Evolutionary conservation across 2,888 invertebrate species (phyloP).

Genomic region (Caenorhabditis doughertyi): DNA sequence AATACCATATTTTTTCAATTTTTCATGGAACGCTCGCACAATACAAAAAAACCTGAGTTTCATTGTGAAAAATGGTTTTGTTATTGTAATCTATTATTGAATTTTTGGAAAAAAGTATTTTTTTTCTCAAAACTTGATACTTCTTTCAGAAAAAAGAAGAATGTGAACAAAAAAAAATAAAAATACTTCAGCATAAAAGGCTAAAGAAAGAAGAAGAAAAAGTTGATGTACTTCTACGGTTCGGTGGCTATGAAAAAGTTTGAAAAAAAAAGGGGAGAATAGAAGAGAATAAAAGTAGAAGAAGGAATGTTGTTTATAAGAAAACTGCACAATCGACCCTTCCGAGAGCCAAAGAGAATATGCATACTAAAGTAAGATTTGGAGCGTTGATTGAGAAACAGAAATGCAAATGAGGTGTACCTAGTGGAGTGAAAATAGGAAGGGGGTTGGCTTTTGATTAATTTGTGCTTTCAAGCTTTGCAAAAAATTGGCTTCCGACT

Average conservation of each 20-base stretch:
- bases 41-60: too few relatives aligned
- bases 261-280: neutral
- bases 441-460: constrained; percentile 1
- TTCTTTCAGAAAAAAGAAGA: too few relatives aligned
- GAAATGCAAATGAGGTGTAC: constrained; percentile 37
- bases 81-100: neutral
- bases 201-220: neutral
- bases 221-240: constrained; percentile 58
- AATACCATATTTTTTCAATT: neutral
- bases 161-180: neutral
- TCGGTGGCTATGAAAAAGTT: constrained; percentile 50
- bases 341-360: constrained; percentile 16
- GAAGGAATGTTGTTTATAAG: constrained; percentile 9
- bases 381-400: constrained; percentile 16
- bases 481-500: neutral
- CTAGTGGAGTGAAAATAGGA: constrained; percentile 26
- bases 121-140: neutral
- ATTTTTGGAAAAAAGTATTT: neutral
- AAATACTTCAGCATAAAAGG: neutral
- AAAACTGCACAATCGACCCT: neutral
- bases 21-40: neutral
- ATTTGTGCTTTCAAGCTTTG: neutral
- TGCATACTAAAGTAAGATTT: constrained; percentile 1
- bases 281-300: neutral
- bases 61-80: too few relatives aligned